Evolutionary conservation across 2,888 invertebrate species (phyloP), one percentile per base, ranked within the genome.

Genomic region (Sarcophaga rosellei): DNA sequence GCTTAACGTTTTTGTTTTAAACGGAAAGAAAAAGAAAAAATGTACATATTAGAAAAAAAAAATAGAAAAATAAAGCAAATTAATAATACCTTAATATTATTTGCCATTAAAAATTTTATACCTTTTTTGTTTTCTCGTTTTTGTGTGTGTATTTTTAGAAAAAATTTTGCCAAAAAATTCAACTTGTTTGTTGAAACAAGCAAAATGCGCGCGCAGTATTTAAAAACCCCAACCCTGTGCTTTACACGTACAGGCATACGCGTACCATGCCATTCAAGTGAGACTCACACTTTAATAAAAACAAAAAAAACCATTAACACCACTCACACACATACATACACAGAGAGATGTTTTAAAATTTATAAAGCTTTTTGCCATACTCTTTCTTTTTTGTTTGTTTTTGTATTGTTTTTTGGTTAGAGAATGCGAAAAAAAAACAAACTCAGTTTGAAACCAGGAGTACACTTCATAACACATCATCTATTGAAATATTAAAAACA

Each of bases 171-270:
- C 69, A 66, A 17, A 45, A 69, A 75, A 63, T 35, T 68, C 53
- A 66, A 80, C 61, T 59, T 53, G 12, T 53, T 59, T 53, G 12
- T 53, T 75, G 72, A 81, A 79, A 77, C 70, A 82, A 84, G 78
- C 70, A 81, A 66, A 84, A 62, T 84, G 86, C 86, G 84, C 86
- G 86, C 86, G 86, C 86, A 86, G 70, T 86, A 10, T 84, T 66
- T 66, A 72, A 57, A 65, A 81, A 20, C 20, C 53, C 53, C 44
- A 20, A 78, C 47, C 53, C 53, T 17, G 53, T 53, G 5, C 17
- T 15, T 53, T 53, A 81, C 53, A 57, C 53, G 35, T 35, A 35
- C 35, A 35, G 8, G 8, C 35, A 35, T 35, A 35, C 35, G 10
- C 35, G 35, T 35, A 10, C 8, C 10, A 35, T 10, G 2, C 8